Conservation (phyloP, 1,140 invertebrate genomes). For the Coelopa frigida region DNA sequence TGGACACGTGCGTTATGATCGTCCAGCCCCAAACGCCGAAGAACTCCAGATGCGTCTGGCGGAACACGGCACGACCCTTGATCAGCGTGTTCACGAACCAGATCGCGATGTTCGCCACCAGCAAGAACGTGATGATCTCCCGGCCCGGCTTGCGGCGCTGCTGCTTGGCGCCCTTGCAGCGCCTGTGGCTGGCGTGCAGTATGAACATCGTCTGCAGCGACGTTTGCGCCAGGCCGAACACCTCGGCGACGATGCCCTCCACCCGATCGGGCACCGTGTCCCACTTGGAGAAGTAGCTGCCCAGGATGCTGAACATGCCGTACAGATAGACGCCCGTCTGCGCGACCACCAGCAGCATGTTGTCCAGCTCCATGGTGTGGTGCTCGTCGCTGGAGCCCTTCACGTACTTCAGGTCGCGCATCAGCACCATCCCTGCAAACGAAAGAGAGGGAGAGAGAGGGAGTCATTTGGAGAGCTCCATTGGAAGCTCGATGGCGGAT, state of each 20-base stretch:
- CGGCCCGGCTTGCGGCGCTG: conserved; percentile 67
- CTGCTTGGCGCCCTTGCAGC: conserved; percentile 55
- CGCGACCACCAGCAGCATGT: conserved; percentile 74
- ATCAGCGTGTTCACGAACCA: conserved; percentile 81
- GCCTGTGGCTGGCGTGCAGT: conserved; percentile 70
- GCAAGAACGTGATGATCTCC: conserved; percentile 74
- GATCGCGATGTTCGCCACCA: conserved; percentile 78
- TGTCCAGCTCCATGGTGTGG: conserved; percentile 66
- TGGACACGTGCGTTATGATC: conserved; percentile 77
- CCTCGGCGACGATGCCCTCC: conserved; percentile 53
- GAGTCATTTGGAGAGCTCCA: neutral
- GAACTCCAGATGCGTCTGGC: conserved; percentile 69
- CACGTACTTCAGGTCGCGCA: conserved; percentile 54
- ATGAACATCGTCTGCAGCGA: conserved; percentile 75
- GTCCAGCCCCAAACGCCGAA: conserved; percentile 82
- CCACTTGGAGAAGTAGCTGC: conserved; percentile 63
- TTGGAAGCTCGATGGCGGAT: neutral
- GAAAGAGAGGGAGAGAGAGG: neutral
- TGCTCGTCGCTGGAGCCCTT: conserved; percentile 50
- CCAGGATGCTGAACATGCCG: conserved; percentile 78
- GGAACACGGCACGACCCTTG: conserved; percentile 71
- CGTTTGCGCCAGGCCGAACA: conserved; percentile 59
- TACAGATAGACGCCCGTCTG: conserved; percentile 85
- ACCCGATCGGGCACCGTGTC: conserved; percentile 48
- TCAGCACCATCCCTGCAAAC: conserved; percentile 54